These are phyloP conservation scores for Notarius quadriscutis DNA, from an alignment of 2,113 vertebrate species.

Conservation along the genomic window DNA sequence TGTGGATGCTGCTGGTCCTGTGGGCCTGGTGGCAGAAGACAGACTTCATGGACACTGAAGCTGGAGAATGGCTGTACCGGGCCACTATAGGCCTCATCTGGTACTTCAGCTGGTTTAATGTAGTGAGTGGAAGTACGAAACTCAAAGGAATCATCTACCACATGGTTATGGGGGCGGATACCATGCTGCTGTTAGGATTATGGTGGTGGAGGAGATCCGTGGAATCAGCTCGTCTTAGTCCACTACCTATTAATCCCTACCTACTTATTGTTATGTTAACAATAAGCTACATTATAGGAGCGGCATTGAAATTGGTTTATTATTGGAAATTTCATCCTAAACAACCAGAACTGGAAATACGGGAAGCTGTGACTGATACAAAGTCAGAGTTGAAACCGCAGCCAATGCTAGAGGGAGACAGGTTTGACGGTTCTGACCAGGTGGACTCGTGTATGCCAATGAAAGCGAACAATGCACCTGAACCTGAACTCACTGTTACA, in stretches of 20 bases:
- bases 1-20: slow-evolving; percentile 75
- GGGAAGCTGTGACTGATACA: background rate
- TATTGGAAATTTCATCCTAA: slow-evolving; percentile 64
- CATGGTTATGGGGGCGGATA: slow-evolving; percentile 72
- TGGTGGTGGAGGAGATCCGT: slow-evolving; percentile 67
- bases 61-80: slow-evolving; percentile 75
- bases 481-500: background rate
- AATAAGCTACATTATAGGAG: slow-evolving; percentile 35
- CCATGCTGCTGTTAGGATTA: slow-evolving; percentile 63
- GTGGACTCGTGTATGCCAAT: background rate
- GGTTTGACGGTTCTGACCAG: background rate
- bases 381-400: background rate
- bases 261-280: background rate
- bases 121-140: slow-evolving; percentile 66
- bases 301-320: slow-evolving; percentile 55
- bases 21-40: slow-evolving; percentile 80
- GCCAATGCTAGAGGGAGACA: background rate
- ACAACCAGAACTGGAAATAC: background rate
- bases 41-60: slow-evolving; percentile 66
- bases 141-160: slow-evolving; percentile 76
- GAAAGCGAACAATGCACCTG: background rate
- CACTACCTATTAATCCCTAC: rapidly evolving
- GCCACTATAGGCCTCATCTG: slow-evolving; percentile 74
- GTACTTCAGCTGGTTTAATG: slow-evolving; percentile 86
- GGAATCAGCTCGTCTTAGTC: background rate